Percentiles rank a stretch among this genome's conserved stretches.
Evolutionary conservation across 1,140 invertebrate genomes (phyloP).

Genomic region (Drosophila burlai): DNA sequence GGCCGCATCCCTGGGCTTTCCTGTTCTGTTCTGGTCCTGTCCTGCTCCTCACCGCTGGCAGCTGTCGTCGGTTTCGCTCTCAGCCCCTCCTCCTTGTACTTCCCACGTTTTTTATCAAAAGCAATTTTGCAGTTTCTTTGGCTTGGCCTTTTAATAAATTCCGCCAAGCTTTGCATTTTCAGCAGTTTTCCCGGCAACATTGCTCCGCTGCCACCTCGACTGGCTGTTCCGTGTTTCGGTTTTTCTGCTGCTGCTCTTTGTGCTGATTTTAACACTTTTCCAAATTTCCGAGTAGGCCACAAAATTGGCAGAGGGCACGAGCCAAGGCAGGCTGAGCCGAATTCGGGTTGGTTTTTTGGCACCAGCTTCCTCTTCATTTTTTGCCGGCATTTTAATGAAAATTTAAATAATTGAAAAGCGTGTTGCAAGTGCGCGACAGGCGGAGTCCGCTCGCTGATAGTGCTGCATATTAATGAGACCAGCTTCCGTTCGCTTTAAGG

Average conservation of each 20-base stretch:
- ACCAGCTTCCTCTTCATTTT: slow-evolving; percentile 21
- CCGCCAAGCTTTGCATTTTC: slow-evolving; percentile 80
- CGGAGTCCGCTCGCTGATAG: slow-evolving; percentile 46
- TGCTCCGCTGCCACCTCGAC: slow-evolving; percentile 29
- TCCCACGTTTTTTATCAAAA: slow-evolving; percentile 61
- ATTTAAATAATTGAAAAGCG: slow-evolving; percentile 82
- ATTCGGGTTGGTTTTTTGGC: slow-evolving; percentile 37
- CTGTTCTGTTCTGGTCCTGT: slow-evolving; percentile 2
- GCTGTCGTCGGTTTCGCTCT: slow-evolving; percentile 38
- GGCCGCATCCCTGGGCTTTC: slow-evolving; percentile 6
- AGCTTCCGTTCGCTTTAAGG: slow-evolving; percentile 58
- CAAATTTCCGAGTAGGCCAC: slow-evolving; percentile 64
- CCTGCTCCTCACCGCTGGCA: slow-evolving; percentile 29
- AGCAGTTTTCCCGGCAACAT: slow-evolving; percentile 62
- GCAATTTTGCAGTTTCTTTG: slow-evolving; percentile 75
- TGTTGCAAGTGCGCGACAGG: slow-evolving; percentile 60
- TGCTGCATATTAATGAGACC: slow-evolving; percentile 80
- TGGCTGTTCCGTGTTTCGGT: slow-evolving; percentile 8
- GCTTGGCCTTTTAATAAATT: slow-evolving; percentile 81
- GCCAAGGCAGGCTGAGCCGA: slow-evolving; percentile 11
- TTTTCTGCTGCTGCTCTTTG: slow-evolving; percentile 36
- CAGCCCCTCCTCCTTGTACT: slow-evolving; percentile 12
- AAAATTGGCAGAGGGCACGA: slow-evolving; percentile 45
- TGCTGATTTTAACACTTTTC: slow-evolving; percentile 81
- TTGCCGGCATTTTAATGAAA: slow-evolving; percentile 78